phyloP scores from a whole-genome alignment of 2,797 vertebrate species.

The Avahi laniger region DNA sequence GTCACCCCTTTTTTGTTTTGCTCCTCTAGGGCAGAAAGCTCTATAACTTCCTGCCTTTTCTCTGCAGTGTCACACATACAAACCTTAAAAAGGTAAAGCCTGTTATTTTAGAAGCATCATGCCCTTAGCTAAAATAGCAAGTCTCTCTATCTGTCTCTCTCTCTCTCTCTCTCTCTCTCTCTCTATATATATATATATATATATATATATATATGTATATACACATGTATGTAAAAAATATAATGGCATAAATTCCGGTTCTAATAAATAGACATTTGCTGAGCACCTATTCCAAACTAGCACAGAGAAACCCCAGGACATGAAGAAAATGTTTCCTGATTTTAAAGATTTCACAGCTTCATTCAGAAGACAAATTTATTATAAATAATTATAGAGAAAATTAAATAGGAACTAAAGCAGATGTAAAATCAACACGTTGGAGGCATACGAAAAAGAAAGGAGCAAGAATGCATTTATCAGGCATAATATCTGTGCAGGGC shows the following conservation, averaged over 20 bases:
- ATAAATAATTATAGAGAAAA: background rate
- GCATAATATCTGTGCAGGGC: background rate
- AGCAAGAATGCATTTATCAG: accelerated
- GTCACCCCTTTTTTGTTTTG: background rate
- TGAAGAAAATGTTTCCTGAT: background rate
- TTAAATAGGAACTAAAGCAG: background rate
- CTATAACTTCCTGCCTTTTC: background rate
- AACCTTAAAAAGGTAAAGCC: background rate
- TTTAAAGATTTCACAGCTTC: background rate
- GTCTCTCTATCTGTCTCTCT: background rate
- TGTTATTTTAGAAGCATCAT: background rate
- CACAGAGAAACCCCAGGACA: background rate
- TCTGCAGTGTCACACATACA: background rate
- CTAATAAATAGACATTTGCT: background rate
- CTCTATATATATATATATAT: background rate
- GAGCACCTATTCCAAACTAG: background rate
- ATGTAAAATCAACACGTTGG: background rate
- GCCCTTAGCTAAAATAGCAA: background rate
- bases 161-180: background rate
- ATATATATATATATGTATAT: background rate
- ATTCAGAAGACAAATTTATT: background rate
- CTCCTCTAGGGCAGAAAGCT: background rate
- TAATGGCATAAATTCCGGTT: background rate
- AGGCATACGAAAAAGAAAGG: background rate
- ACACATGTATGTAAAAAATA: background rate